Base-by-base conservation (phyloP, 2,888 invertebrate species). In the Tridacna crocea region DNA sequence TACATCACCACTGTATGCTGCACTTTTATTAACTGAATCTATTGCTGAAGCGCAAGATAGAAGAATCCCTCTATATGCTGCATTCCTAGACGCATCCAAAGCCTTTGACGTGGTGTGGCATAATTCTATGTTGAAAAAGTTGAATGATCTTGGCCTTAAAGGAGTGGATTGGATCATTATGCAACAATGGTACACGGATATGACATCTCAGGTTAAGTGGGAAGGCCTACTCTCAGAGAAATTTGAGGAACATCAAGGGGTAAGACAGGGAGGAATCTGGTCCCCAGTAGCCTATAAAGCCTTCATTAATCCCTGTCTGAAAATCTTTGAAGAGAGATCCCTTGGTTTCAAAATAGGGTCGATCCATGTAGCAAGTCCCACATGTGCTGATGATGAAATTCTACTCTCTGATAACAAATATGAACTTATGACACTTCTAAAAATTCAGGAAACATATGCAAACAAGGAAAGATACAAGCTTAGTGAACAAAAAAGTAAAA, bases 71-170 rank as follows among this genome's bases (percentile, higher is more conserved):
- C 26, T 72, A 17, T 19, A n/a, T 12, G 3, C 27, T 2, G 22
- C 51, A 2, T 26, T 27, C 3, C 15, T 72, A 17, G 48, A 72
- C 22, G 51, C 72, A 1, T n/a, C 2, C 6, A 72, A 72, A 47
- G 48, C 48, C 3, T 46, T 72, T 27, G 72, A 72, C 22, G 47
- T 48, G 3, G 72, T 72, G 12, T 48, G n/a, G 48, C 72, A 72
- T 22, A 17, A 47, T 24, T n/a, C 22, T 0, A 22, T 48, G 22
- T 48, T 72, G 8, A 13, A 17, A 8, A 72, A 72, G n/a, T 10
- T 72, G 22, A 6, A n/a, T 51, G 10, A 48, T 48, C 10, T n/a
- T 12, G 24, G 24, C 48, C 13, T 72, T 8, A 22, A 11, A 11
- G 22, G 11, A 3, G 22, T 15, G 8, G 22, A 17, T n/a, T 72